These are phyloP conservation scores for Enteromius trimaculatus DNA, from an alignment of 2,797 vertebrate species.

Conservation along the genomic window DNA sequence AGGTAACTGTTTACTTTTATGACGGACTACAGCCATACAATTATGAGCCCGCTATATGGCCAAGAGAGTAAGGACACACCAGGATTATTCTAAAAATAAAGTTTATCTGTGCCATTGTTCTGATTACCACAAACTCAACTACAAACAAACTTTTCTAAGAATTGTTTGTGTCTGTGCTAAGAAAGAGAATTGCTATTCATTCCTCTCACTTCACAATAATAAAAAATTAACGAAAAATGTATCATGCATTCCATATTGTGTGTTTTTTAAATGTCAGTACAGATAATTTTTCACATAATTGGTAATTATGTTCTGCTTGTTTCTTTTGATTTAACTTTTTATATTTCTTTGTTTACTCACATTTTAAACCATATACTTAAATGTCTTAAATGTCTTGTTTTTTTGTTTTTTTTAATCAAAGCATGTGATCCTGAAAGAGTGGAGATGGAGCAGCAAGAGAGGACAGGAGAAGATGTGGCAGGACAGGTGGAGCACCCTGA, in stretches of 20 bases:
- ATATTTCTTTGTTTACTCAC: not conserved
- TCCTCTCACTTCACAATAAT: no score
- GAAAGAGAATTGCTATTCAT: no score
- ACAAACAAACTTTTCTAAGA: no score
- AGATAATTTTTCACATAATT: not conserved
- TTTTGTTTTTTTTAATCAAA: not conserved
- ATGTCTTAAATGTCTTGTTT: not conserved
- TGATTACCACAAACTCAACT: no score
- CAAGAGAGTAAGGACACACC: not conserved
- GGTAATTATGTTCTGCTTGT: not conserved
- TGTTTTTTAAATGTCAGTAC: not conserved
- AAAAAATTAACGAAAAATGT: no score
- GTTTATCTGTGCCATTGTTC: no score
- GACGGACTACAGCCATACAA: not conserved
- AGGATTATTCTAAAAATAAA: not conserved
- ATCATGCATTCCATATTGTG: no score
- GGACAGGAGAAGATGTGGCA: conserved; percentile 2
- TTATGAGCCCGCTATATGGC: not conserved
- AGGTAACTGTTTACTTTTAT: not conserved
- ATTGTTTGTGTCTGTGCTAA: no score
- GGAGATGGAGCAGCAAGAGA: conserved; percentile 14
- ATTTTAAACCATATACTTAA: not conserved
- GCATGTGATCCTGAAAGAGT: conserved; percentile 5
- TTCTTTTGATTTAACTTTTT: not conserved
- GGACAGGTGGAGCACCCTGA: not conserved